Conservation (phyloP, 2,797 vertebrate genomes). For the Chromis chromis region DNA sequence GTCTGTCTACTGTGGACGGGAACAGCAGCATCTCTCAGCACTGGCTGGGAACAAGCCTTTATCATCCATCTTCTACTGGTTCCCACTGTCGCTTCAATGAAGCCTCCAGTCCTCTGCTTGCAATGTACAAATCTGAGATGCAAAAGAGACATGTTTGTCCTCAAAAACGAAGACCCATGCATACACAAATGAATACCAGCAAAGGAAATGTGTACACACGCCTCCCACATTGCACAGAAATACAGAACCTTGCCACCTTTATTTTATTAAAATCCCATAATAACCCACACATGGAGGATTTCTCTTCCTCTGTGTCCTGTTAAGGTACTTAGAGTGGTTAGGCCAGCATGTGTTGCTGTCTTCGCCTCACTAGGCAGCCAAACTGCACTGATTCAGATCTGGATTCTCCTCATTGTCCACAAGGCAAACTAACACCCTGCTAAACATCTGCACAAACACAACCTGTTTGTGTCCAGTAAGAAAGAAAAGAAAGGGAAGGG, state of each 20-base stretch:
- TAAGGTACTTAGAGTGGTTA: slow-evolving; percentile 64
- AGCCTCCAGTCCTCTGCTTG: slow-evolving; percentile 44
- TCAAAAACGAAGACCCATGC: slow-evolving; percentile 19
- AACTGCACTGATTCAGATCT: slow-evolving; percentile 58
- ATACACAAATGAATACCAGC: slow-evolving; percentile 5
- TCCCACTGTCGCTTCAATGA: slow-evolving; percentile 59
- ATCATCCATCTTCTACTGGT: slow-evolving; percentile 61
- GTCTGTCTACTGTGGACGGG: slow-evolving; percentile 75
- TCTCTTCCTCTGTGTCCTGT: slow-evolving; percentile 51
- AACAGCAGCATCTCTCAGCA: slow-evolving; percentile 60
- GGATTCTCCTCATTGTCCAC: slow-evolving; percentile 50
- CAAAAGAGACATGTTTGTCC: slow-evolving; percentile 13
- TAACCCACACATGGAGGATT: slow-evolving; percentile 10
- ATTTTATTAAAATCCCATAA: slow-evolving; percentile 46
- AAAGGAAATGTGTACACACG: slow-evolving; percentile 1
- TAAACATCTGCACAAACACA: slow-evolving; percentile 76
- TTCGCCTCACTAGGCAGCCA: slow-evolving; percentile 66
- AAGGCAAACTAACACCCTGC: slow-evolving; percentile 65
- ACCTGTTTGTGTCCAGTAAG: slow-evolving; percentile 25
- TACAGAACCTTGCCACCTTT: background rate
- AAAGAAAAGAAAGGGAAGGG: slow-evolving; percentile 26
- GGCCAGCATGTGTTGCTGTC: slow-evolving; percentile 69
- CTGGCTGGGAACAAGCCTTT: slow-evolving; percentile 67
- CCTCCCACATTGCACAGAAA: background rate
- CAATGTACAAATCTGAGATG: slow-evolving; percentile 30